A percentile compares a stretch with the other conserved stretches of the same genome.
phyloP scores from a whole-genome alignment of 2,797 vertebrate genomes.

The Manis javanica region DNA sequence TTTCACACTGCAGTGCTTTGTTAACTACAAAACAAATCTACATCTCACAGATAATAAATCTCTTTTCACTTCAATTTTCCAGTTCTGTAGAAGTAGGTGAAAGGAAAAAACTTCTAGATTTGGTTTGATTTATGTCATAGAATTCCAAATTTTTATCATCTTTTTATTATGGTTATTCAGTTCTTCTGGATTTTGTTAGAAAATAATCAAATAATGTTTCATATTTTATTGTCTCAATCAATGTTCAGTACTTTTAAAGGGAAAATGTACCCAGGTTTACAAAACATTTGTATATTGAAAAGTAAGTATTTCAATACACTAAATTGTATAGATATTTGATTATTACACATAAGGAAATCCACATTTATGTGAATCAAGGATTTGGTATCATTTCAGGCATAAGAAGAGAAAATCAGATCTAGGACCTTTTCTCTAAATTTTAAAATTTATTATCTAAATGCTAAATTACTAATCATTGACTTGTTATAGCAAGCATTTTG shows the following conservation, averaged over 20 bases:
- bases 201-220: slow-evolving; percentile 44
- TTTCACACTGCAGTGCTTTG: neutral
- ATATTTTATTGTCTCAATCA: neutral
- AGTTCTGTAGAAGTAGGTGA: neutral
- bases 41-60: neutral
- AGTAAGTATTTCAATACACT: slow-evolving; percentile 5
- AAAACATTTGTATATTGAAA: slow-evolving; percentile 13
- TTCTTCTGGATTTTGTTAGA: slow-evolving; percentile 41
- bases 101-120: neutral
- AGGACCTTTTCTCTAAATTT: slow-evolving; percentile 54
- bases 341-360: slow-evolving; percentile 49
- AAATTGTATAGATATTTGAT: slow-evolving; percentile 49
- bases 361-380: neutral
- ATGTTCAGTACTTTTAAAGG: neutral
- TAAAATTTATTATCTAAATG: neutral
- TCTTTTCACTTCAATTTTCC: neutral
- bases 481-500: neutral
- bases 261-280: neutral
- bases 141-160: neutral
- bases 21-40: neutral
- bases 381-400: neutral
- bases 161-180: slow-evolving; percentile 60
- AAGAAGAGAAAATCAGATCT: neutral
- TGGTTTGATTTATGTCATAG: neutral
- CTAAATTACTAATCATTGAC: slow-evolving; percentile 37